phyloP scores from a whole-genome alignment of 2,113 vertebrate genomes.

The Trichechus manatus region DNA sequence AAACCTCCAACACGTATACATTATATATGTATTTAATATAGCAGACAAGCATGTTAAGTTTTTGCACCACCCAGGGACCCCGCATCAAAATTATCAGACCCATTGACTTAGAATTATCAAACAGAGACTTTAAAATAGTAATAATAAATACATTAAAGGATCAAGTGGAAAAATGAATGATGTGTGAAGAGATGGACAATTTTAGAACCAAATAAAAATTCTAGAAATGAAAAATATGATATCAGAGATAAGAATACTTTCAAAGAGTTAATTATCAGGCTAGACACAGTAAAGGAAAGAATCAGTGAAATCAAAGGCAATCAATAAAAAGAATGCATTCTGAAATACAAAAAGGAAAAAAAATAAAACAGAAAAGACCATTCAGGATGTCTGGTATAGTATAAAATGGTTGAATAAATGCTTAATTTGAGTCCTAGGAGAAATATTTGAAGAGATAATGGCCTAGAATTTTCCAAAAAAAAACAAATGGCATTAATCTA shows the following conservation, averaged over 20 bases:
- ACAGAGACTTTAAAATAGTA: not conserved
- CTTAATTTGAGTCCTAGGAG: not conserved
- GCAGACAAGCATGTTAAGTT: too few relatives aligned
- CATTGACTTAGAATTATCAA: not conserved
- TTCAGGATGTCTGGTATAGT: not conserved
- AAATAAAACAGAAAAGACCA: not conserved
- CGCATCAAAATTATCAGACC: not conserved
- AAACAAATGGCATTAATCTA: not conserved
- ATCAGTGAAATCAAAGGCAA: not conserved
- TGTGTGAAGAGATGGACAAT: conserved; percentile 2
- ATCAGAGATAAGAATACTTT: not conserved
- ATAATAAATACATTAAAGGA: not conserved
- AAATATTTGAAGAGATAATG: not conserved
- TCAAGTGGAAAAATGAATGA: not conserved
- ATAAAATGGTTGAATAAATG: not conserved
- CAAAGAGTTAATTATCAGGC: not conserved
- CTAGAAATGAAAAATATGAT: conserved; percentile 11
- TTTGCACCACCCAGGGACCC: too few relatives aligned
- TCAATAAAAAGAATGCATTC: not conserved
- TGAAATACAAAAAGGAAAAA: not conserved
- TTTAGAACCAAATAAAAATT: not conserved
- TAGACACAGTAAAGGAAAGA: not conserved
- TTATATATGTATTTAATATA: too few relatives aligned
- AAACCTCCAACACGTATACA: too few relatives aligned
- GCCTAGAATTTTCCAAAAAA: not conserved